phyloP scores from a whole-genome alignment of 2,113 vertebrate species.

The Felis catus region DNA sequence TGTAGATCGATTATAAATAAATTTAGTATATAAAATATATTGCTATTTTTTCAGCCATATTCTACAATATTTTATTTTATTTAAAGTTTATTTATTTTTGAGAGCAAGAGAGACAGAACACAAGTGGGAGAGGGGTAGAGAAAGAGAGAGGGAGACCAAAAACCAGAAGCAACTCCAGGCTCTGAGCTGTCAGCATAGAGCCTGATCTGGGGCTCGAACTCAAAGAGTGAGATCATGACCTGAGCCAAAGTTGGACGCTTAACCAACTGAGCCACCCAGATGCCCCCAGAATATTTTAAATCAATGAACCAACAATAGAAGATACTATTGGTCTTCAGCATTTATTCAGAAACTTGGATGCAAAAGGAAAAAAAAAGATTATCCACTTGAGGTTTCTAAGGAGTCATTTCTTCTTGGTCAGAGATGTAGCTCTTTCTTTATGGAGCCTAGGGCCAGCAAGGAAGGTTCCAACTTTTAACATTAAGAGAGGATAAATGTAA shows the following conservation, averaged over 20 bases:
- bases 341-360: neutral
- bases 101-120: too few relatives aligned
- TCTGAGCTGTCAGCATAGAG: too few relatives aligned
- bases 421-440: conserved; percentile 29
- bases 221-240: too few relatives aligned
- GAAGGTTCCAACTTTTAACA: neutral
- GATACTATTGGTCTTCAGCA: neutral
- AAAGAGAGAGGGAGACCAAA: too few relatives aligned
- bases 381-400: neutral
- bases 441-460: neutral
- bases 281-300: neutral
- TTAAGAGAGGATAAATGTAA: neutral
- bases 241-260: too few relatives aligned
- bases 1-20: neutral
- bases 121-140: too few relatives aligned
- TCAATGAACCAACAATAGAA: neutral
- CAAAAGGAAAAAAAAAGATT: neutral
- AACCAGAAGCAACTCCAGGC: too few relatives aligned
- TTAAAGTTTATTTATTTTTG: too few relatives aligned
- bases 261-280: too few relatives aligned
- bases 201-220: too few relatives aligned
- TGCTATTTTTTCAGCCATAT: neutral
- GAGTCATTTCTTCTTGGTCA: conserved; percentile 17
- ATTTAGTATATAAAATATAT: neutral
- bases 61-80: conserved; percentile 33